A percentile compares a stretch with the other conserved stretches of the same genome.
Evolutionary conservation across 2,888 invertebrate genomes (phyloP).

Genomic region (Luperina nickerlii): DNA sequence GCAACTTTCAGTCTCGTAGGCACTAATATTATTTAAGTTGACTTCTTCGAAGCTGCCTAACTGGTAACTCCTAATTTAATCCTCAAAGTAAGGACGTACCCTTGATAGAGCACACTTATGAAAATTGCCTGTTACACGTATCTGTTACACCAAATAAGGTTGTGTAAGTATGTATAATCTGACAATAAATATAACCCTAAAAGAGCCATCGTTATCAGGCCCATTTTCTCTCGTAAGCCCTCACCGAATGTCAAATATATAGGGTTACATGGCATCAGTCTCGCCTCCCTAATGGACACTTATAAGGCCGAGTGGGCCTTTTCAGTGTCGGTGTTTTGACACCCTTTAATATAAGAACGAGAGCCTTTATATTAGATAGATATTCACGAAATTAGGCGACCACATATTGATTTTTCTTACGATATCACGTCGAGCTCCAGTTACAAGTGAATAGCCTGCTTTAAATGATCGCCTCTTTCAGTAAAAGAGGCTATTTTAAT

Average conservation of each 20-base stretch:
- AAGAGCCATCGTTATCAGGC: conserved; percentile 77
- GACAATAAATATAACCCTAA: conserved; percentile 71
- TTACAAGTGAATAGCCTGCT: conserved; percentile 9
- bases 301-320: conserved; percentile 79
- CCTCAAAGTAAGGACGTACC: conserved; percentile 40
- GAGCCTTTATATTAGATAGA: conserved; percentile 64
- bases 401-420: conserved; percentile 45
- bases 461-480: conserved; percentile 24
- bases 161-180: conserved; percentile 58
- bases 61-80: conserved; percentile 50
- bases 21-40: conserved; percentile 45
- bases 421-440: conserved; percentile 2
- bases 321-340: conserved; percentile 79
- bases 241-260: conserved; percentile 85
- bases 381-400: conserved; percentile 62
- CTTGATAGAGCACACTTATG: conserved; percentile 48
- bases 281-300: conserved; percentile 86
- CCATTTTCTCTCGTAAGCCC: conserved; percentile 78
- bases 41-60: conserved; percentile 31
- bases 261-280: conserved; percentile 85
- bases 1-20: conserved; percentile 28
- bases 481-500: background rate
- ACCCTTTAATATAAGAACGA: conserved; percentile 76
- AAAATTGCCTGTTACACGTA: conserved; percentile 51
- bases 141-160: conserved; percentile 55